A percentile compares a stretch with the other conserved stretches of the same genome.
Conservation (phyloP, 2,888 invertebrate species). For the Cyclophora punctaria region DNA sequence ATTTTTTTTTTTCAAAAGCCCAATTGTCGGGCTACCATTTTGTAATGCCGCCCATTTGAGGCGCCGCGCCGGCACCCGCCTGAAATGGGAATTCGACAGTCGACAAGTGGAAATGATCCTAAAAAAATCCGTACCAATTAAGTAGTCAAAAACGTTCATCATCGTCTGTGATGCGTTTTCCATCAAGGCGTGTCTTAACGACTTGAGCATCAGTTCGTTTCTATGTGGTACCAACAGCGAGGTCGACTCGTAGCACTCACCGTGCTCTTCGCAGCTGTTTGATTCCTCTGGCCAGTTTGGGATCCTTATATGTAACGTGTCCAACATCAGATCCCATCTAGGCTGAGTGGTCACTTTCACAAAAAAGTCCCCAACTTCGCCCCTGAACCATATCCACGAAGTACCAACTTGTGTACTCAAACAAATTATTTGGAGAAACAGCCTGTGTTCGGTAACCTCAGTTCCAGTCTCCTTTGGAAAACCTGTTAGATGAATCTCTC, state of each 20-base stretch:
- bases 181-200: slow-evolving; percentile 50
- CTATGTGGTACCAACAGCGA: slow-evolving; percentile 52
- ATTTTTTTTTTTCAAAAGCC: too few relatives aligned
- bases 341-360: slow-evolving; percentile 55
- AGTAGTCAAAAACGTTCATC: slow-evolving; percentile 51
- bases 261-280: slow-evolving; percentile 57
- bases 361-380: slow-evolving; percentile 57
- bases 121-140: slow-evolving; percentile 40
- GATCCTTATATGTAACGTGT: slow-evolving; percentile 47
- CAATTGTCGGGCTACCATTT: too few relatives aligned
- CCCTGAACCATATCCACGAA: slow-evolving; percentile 61
- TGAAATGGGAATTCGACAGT: too few relatives aligned
- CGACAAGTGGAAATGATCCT: too few relatives aligned
- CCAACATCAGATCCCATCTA: slow-evolving; percentile 56
- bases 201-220: slow-evolving; percentile 58
- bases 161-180: slow-evolving; percentile 55
- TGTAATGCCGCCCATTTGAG: too few relatives aligned
- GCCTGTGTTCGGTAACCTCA: slow-evolving; percentile 42
- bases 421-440: slow-evolving; percentile 55
- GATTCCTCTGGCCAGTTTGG: slow-evolving; percentile 54
- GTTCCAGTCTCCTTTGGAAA: slow-evolving; percentile 42
- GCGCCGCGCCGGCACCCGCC: too few relatives aligned
- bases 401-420: slow-evolving; percentile 51
- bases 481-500: slow-evolving; percentile 42
- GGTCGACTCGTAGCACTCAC: slow-evolving; percentile 59